Conservation (phyloP, 2,113 vertebrate genomes). For the Elachura formosa region DNA sequence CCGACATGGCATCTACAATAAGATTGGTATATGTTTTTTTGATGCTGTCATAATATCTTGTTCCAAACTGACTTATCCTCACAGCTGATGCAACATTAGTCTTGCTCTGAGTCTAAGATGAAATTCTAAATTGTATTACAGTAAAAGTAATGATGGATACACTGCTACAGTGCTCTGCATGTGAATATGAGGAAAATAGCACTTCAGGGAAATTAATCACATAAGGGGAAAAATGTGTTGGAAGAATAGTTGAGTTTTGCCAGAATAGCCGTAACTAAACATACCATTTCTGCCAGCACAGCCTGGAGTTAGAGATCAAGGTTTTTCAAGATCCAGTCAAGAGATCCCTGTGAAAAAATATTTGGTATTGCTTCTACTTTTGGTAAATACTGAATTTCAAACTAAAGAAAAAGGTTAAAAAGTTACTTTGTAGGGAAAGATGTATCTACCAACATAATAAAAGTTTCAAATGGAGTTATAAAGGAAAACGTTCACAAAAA, state of each 20-base stretch:
- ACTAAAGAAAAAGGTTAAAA: not conserved
- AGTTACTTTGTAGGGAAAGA: not conserved
- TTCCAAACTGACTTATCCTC: not conserved
- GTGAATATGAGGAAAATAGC: not conserved
- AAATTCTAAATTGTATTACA: not conserved
- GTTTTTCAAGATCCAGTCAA: not conserved
- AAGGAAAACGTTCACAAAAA: not conserved
- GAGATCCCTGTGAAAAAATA: not conserved
- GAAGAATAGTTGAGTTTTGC: not conserved
- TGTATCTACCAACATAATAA: not conserved
- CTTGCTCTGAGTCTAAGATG: not conserved
- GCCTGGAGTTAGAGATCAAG: not conserved
- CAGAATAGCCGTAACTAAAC: not conserved
- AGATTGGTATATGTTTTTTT: not conserved
- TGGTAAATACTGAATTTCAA: not conserved
- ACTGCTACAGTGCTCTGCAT: not conserved
- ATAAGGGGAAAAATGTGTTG: not conserved
- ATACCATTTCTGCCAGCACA: not conserved
- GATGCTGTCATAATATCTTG: not conserved
- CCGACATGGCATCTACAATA: not conserved
- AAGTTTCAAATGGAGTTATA: not conserved
- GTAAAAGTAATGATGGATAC: not conserved
- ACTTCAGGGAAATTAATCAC: not conserved
- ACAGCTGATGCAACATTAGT: not conserved
- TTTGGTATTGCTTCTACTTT: not conserved